Evolutionary conservation across 1,140 invertebrate species (phyloP).

Genomic region (Geopemphigus sp.): DNA sequence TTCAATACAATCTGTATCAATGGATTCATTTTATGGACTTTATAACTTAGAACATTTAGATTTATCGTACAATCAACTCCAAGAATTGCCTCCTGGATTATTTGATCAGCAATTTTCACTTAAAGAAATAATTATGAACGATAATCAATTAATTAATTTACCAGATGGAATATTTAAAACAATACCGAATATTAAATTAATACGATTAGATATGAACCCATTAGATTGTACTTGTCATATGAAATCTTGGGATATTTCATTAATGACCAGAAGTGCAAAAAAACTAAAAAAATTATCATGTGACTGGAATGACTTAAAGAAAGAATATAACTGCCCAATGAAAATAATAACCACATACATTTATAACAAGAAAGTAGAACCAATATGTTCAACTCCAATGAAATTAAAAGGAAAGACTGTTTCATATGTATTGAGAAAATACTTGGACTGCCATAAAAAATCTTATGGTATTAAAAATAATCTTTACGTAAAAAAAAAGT

Average conservation of each 20-base stretch:
- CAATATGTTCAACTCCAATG: constrained; percentile 62
- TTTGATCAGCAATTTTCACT: constrained; percentile 64
- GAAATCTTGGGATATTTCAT: constrained; percentile 62
- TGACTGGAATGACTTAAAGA: constrained; percentile 56
- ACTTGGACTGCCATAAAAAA: constrained; percentile 49
- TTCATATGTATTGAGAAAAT: constrained; percentile 62
- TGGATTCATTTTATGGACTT: constrained; percentile 68
- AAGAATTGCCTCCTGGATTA: constrained; percentile 62
- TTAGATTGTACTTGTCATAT: constrained; percentile 70
- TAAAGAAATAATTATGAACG: constrained; percentile 63
- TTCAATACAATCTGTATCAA: constrained; percentile 63
- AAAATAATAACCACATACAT: constrained; percentile 56
- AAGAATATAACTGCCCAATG: constrained; percentile 54
- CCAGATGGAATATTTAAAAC: constrained; percentile 62
- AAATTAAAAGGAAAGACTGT: constrained; percentile 63
- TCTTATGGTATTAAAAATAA: constrained; percentile 7
- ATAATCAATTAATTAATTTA: constrained; percentile 63
- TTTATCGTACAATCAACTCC: constrained; percentile 64
- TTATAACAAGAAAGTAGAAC: constrained; percentile 62
- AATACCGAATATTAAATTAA: constrained; percentile 58
- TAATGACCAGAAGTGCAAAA: constrained; percentile 59
- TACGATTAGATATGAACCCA: constrained; percentile 65
- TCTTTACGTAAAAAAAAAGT: constrained; percentile 39
- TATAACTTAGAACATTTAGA: constrained; percentile 63
- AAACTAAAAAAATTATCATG: constrained; percentile 56